Evolutionary conservation across 1,140 invertebrate genomes (phyloP).

Genomic region (Temnothorax longispinosus): DNA sequence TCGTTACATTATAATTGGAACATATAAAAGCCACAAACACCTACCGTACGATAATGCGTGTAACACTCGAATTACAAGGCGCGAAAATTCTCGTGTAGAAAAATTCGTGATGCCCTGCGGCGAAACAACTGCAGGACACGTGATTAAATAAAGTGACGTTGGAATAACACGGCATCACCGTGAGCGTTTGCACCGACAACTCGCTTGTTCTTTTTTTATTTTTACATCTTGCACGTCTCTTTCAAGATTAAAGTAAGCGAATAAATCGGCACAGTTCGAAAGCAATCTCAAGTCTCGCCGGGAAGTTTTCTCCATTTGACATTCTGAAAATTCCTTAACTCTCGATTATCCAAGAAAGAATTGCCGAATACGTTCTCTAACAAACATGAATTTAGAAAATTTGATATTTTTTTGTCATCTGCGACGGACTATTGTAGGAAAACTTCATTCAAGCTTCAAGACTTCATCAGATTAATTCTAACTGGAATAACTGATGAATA

Average conservation of each 20-base stretch:
- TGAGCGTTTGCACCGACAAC: neutral
- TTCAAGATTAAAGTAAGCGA: neutral
- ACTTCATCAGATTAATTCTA: constrained; percentile 2
- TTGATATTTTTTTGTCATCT: constrained; percentile 1
- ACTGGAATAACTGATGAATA: neutral
- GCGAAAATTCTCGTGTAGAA: neutral
- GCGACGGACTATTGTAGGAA: neutral
- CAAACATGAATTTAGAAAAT: neutral
- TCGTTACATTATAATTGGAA: constrained; percentile 54
- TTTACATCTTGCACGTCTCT: neutral
- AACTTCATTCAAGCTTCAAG: too few relatives aligned
- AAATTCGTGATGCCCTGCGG: neutral
- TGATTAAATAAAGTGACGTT: constrained; percentile 40
- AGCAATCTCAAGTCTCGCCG: constrained; percentile 25
- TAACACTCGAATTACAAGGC: constrained; percentile 22
- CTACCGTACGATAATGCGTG: neutral
- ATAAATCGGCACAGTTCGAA: constrained; percentile 22
- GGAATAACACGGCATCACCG: neutral
- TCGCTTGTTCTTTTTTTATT: neutral
- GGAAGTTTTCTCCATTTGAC: neutral
- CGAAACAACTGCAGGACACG: neutral
- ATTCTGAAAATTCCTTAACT: constrained; percentile 20
- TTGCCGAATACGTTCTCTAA: neutral
- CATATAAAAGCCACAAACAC: constrained; percentile 22
- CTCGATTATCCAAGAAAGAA: neutral